These are phyloP conservation scores for Papilio aristodemus DNA, from an alignment of 1,140 invertebrate species.

Conservation along the genomic window DNA sequence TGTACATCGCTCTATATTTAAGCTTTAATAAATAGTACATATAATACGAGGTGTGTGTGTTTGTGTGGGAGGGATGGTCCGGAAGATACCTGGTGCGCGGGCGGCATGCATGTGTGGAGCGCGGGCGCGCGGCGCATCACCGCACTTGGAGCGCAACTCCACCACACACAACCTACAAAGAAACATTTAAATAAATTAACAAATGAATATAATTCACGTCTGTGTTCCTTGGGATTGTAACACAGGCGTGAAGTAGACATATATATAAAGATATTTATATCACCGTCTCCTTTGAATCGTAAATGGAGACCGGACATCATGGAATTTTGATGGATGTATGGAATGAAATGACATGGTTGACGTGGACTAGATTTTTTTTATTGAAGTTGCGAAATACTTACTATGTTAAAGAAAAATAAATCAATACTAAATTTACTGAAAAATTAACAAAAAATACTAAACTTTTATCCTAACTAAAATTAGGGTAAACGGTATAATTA, in stretches of 20 bases:
- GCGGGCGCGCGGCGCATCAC: slow-evolving; percentile 75
- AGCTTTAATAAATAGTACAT: no score
- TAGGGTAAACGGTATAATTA: background rate
- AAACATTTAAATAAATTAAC: slow-evolving; percentile 26
- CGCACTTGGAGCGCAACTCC: slow-evolving; percentile 54
- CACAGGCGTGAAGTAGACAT: no score
- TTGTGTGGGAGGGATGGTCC: background rate
- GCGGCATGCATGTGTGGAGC: slow-evolving; percentile 76
- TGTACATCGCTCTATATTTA: no score
- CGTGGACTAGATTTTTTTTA: no score
- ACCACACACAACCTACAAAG: slow-evolving; percentile 57
- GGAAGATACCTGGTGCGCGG: slow-evolving; percentile 69
- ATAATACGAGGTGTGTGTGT: background rate
- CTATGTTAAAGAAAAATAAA: background rate
- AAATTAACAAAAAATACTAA: background rate
- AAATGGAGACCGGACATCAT: no score
- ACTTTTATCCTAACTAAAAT: background rate
- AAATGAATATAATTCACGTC: no score
- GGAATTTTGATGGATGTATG: no score
- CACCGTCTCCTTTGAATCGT: no score
- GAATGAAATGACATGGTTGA: no score
- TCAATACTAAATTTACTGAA: background rate
- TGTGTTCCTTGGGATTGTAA: no score
- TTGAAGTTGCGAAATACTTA: no score
- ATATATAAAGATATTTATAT: no score